A percentile compares a stretch with the other conserved stretches of the same genome.
Evolutionary conservation across 2,888 invertebrate genomes (phyloP).

Genomic region (Andricus quercusramuli): DNA sequence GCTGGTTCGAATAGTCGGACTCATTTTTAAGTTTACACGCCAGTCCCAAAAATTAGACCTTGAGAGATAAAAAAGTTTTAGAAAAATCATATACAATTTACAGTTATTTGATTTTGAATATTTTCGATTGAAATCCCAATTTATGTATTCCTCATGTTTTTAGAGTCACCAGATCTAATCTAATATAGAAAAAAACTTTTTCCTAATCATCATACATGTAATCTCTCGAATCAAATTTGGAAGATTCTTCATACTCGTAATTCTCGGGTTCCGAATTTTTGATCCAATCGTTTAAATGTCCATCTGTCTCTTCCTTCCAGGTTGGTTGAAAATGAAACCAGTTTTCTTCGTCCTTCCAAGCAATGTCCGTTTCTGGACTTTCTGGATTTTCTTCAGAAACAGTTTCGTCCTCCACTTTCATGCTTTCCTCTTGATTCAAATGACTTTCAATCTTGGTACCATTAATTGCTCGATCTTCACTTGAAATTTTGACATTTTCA

Average conservation of each 20-base stretch:
- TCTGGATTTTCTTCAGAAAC: background rate
- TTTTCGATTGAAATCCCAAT: too few relatives aligned
- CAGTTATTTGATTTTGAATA: too few relatives aligned
- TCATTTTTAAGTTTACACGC: background rate
- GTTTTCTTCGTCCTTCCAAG: background rate
- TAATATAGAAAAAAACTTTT: background rate
- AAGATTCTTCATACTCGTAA: background rate
- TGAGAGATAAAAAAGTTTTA: too few relatives aligned
- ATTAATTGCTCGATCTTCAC: background rate
- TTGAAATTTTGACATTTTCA: background rate
- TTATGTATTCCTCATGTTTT: too few relatives aligned
- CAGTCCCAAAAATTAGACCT: background rate
- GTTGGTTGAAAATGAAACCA: background rate
- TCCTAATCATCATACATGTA: background rate
- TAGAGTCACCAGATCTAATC: background rate
- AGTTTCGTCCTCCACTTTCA: background rate
- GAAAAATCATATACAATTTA: too few relatives aligned
- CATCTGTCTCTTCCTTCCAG: too few relatives aligned
- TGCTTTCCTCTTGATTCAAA: background rate
- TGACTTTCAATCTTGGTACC: background rate
- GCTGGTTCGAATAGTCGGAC: background rate
- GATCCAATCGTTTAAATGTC: background rate
- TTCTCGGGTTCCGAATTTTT: background rate
- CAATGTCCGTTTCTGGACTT: background rate
- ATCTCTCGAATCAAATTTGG: conserved; percentile 7